phyloP scores from a whole-genome alignment of 2,888 invertebrate genomes.

The Tiliacea aurago region DNA sequence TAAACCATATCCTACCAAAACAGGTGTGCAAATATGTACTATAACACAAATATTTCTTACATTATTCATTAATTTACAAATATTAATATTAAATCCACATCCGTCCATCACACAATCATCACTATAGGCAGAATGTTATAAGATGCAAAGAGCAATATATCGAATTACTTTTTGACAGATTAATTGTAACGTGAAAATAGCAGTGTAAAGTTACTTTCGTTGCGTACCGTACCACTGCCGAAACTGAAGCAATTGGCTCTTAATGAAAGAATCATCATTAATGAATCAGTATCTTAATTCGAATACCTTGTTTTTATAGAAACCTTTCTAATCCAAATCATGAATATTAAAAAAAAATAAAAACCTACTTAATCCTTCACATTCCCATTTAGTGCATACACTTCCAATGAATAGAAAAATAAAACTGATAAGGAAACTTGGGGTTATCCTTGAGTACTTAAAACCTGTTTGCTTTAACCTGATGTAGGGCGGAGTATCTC shows the following conservation, averaged over 20 bases:
- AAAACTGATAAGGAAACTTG: neutral
- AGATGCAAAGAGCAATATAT: neutral
- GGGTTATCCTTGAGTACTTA: neutral
- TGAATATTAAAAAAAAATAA: neutral
- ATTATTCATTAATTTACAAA: too few species aligned
- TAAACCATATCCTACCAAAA: too few species aligned
- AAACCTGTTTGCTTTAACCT: slow-evolving; percentile 69
- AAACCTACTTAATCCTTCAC: neutral
- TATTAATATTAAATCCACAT: too few species aligned
- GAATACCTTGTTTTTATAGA: neutral
- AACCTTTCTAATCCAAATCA: neutral
- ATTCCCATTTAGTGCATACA: neutral
- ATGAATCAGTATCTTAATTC: neutral
- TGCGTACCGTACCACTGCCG: neutral
- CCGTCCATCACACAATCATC: neutral
- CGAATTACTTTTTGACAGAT: neutral
- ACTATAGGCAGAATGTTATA: neutral
- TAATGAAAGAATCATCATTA: neutral
- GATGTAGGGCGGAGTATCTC: slow-evolving; percentile 84
- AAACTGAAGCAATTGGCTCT: neutral
- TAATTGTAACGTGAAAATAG: neutral
- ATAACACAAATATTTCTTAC: too few species aligned
- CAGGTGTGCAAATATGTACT: too few species aligned
- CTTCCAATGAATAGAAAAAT: neutral
- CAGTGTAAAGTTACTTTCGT: too few species aligned